Base-by-base conservation (phyloP, 2,888 invertebrate species). In the Odontocolon sp. region DNA sequence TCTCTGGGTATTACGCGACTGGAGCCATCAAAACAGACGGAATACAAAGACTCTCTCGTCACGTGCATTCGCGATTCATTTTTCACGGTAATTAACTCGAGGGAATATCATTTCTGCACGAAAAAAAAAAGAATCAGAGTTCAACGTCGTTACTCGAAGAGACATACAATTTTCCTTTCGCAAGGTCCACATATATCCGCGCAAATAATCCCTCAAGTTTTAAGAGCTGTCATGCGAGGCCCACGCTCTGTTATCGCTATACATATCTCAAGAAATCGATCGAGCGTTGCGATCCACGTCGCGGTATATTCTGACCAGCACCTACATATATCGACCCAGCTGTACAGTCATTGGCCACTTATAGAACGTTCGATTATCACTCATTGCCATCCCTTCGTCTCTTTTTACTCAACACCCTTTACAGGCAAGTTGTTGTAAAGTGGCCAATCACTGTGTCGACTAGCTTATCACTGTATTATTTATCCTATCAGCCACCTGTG, bases 401-500 rank as follows among this genome's bases (percentile, higher is more conserved):
- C n/a, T n/a, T n/a, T n/a, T n/a, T n/a, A n/a, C n/a, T n/a, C n/a
- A n/a, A n/a, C n/a, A n/a, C n/a, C n/a, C n/a, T n/a, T n/a, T n/a
- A n/a, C n/a, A n/a, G n/a, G n/a, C n/a, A n/a, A n/a, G n/a, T n/a
- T n/a, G n/a, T n/a, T n/a, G n/a, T n/a, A n/a, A n/a, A n/a, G n/a
- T n/a, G n/a, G n/a, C n/a, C n/a, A n/a, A n/a, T n/a, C n/a, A n/a
- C n/a, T n/a, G n/a, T n/a, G n/a, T n/a, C n/a, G n/a, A n/a, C n/a
- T n/a, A n/a, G n/a, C n/a, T n/a, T n/a, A n/a, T n/a, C n/a, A n/a
- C n/a, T n/a, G n/a, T n/a, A n/a, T n/a, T n/a, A n/a, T n/a, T n/a
- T n/a, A n/a, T n/a, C 52, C 26, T 47, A 42, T 33, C 33, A 38
- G 42, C 70, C 71, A 70, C 70, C 70, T 71, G 71, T 71, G 71